Evolutionary conservation across 2,797 vertebrate species (phyloP), one percentile per base, ranked within the genome.

Genomic region (Psittacula echo): DNA sequence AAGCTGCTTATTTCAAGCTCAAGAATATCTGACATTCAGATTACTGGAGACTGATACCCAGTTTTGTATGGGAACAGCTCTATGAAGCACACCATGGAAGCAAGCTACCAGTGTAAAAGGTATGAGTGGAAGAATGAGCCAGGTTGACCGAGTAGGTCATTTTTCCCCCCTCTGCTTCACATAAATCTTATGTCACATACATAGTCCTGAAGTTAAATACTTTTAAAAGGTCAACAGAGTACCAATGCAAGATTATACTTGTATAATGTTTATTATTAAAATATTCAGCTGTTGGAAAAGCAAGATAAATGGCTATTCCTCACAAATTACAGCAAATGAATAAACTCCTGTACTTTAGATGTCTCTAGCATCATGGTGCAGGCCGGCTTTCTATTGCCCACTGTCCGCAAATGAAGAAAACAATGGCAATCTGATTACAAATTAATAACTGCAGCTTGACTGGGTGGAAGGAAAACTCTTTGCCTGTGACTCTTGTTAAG

Each of bases 211-310:
- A 81, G 53, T 62, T 77, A 90, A 91, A 41, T n/a, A 47, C 65
- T 86, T 93, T 87, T 65, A 74, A 91, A 82, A 87, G 39, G 85
- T 84, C 87, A 93, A 65, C n/a, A 78, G 67, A 78, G n/a, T 85
- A 87, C 79, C 6, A 10, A 54, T 60, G 56, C 39, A 61, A 72
- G 51, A 73, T 78, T 78, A 73, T 81, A 86, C 32, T 65, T 91
- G 24, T 76, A 91, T 37, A 37, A 61, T 70, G 50, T 76, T 94
- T 88, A 90, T 89, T 85, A 68, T 89, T 88, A 89, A 94, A 95
- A 82, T 48, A 15, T 60, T 83, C 34, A 44, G 66, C 71, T 60
- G n/a, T 64, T 93, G 62, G 67, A 87, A 76, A 91, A 76, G 27
- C 77, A 81, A 81, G 70, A 88, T 70, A 85, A 84, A 82, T 20